Base-by-base conservation (phyloP, 2,113 vertebrate species). In the Dicrurus megarhynchus region DNA sequence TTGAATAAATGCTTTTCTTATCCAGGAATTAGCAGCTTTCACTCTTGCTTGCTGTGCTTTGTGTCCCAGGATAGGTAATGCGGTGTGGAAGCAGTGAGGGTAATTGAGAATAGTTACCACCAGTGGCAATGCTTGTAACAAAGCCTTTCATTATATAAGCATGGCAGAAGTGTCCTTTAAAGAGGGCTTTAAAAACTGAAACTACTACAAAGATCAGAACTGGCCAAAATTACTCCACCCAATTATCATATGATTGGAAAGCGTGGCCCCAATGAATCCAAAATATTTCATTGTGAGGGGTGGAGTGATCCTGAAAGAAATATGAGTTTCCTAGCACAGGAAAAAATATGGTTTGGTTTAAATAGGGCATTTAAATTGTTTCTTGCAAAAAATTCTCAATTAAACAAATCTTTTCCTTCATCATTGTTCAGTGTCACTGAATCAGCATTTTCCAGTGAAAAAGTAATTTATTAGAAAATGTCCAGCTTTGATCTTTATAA, bases 191-290 rank as follows among this genome's bases (percentile, higher is more conserved):
- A 42, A 89, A 87, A 76, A 47, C 13, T 47, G n/a, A 47, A 73
- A n/a, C 39, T 39, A 16, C 28, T 42, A 16, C 6, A 68, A 86
- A 80, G 20, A 52, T 16, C 33, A 64, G 32, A 67, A 55, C 30
- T 56, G 21, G 18, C 22, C 42, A 74, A 65, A 88, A 79, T 57
- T 61, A 32, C 50, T 37, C 23, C 60, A 42, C 16, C 6, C 6
- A 52, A 13, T 55, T 63, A 47, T 55, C 37, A 41, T 11, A 8
- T 21, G 17, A 61, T 5, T 49, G 46, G 37, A 57, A 93, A 70
- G 0, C 11, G 8, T 33, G 9, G 13, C 26, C 17, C 6, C 2
- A 84, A 0, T 49, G 8, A 87, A 70, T 67, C 14, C 7, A 35
- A 69, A 75, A 46, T 41, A 18, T 41, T 84, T 74, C 37, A n/a